These are phyloP conservation scores for Halictus quadricinctus DNA, from an alignment of 2,888 invertebrate genomes.

Conservation along the genomic window DNA sequence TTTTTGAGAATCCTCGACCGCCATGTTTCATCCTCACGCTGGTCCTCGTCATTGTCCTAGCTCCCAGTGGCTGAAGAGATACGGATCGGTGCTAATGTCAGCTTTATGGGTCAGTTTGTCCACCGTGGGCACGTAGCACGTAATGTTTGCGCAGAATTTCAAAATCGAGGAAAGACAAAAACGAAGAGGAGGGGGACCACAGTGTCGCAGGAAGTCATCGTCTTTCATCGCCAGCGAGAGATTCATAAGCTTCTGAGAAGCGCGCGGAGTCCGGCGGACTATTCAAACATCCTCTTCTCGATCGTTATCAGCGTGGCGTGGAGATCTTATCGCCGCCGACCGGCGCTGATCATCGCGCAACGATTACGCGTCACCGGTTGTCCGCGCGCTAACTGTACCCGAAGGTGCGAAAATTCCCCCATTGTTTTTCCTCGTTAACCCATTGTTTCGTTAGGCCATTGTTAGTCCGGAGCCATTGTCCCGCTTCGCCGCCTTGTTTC, in stretches of 20 bases:
- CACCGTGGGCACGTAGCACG: slow-evolving; percentile 65
- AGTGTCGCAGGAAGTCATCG: background rate
- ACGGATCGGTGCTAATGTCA: slow-evolving; percentile 74
- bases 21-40: background rate
- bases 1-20: background rate
- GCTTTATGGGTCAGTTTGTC: slow-evolving; percentile 66
- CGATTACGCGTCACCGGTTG: slow-evolving; percentile 30
- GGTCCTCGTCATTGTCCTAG: background rate
- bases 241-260: background rate
- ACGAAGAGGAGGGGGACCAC: background rate
- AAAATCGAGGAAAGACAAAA: background rate
- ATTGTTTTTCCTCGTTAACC: slow-evolving; percentile 5
- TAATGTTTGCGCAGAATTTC: slow-evolving; percentile 64
- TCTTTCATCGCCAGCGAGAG: background rate
- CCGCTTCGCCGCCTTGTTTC: background rate
- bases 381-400: slow-evolving; percentile 22
- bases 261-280: slow-evolving; percentile 11
- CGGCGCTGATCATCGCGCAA: slow-evolving; percentile 40
- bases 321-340: slow-evolving; percentile 38
- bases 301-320: slow-evolving; percentile 43
- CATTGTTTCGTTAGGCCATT: background rate
- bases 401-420: slow-evolving; percentile 25
- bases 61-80: slow-evolving; percentile 53
- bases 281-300: slow-evolving; percentile 38
- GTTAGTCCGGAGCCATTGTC: background rate